Percentiles rank a stretch among this genome's conserved stretches.
These are phyloP conservation scores for Euura lappo DNA, from an alignment of 1,140 invertebrate species.

Conservation along the genomic window DNA sequence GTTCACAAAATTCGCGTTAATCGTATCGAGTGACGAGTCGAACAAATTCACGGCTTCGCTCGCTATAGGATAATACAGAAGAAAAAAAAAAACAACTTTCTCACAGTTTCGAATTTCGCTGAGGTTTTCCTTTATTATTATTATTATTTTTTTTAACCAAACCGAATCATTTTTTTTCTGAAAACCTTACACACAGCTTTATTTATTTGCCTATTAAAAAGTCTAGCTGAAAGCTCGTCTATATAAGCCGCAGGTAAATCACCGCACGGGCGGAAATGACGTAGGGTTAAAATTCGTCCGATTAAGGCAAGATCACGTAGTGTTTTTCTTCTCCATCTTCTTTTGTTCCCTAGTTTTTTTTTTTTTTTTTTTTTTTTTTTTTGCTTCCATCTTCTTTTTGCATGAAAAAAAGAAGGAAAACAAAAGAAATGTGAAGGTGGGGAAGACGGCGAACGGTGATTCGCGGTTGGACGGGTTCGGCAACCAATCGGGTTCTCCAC, in stretches of 20 bases:
- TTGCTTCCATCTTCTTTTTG: conserved; percentile 14
- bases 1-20: background rate
- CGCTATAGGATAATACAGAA: no score
- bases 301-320: conserved; percentile 47
- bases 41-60: no score
- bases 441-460: background rate
- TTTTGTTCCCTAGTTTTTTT: conserved; percentile 12
- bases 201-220: no score
- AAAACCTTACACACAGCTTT: no score
- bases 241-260: background rate
- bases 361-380: background rate
- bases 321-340: conserved; percentile 25
- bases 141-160: background rate
- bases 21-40: no score
- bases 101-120: background rate
- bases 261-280: conserved; percentile 26
- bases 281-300: conserved; percentile 35
- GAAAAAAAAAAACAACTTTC: no score
- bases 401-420: background rate
- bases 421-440: background rate
- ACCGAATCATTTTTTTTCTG: background rate
- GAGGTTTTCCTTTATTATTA: no score
- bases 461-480: background rate
- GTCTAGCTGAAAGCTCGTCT: no score
- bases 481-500: background rate